Evolutionary conservation across 2,797 vertebrate species (phyloP).

Genomic region (Peromyscus eremicus): DNA sequence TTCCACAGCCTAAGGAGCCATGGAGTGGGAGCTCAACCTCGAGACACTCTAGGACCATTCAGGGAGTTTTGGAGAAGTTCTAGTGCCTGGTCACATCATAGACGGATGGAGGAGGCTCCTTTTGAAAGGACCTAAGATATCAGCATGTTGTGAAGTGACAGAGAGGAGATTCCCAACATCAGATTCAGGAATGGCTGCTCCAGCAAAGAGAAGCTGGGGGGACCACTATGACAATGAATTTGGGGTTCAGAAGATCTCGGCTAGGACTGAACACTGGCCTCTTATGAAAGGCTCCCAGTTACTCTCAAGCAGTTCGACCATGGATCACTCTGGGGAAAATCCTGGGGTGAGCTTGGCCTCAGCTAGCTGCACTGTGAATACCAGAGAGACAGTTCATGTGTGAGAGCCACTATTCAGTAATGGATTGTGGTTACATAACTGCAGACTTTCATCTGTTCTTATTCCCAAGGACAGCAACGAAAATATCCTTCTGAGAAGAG

Average conservation of each 20-base stretch:
- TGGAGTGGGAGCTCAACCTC: background rate
- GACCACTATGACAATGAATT: background rate
- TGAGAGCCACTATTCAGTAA: conserved; percentile 20
- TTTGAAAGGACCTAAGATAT: background rate
- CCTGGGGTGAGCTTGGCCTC: background rate
- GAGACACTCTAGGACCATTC: background rate
- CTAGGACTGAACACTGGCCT: background rate
- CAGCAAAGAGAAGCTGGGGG: background rate
- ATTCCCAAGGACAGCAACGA: conserved; percentile 55
- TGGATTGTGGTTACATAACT: conserved; percentile 38
- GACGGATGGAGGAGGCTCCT: background rate
- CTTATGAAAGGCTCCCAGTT: background rate
- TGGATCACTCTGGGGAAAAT: background rate
- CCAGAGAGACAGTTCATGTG: background rate
- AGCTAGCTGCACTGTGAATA: background rate
- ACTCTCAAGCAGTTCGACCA: background rate
- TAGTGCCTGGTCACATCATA: background rate
- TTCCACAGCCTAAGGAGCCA: background rate
- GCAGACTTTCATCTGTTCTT: conserved; percentile 60
- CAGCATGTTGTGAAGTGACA: background rate
- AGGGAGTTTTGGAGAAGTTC: background rate
- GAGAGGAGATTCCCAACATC: background rate
- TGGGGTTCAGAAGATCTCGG: background rate
- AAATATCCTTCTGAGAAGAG: conserved; percentile 62
- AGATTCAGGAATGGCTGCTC: background rate